Evolutionary conservation across 2,888 invertebrate species (phyloP).

Genomic region (Cryptophagus acutangulus): DNA sequence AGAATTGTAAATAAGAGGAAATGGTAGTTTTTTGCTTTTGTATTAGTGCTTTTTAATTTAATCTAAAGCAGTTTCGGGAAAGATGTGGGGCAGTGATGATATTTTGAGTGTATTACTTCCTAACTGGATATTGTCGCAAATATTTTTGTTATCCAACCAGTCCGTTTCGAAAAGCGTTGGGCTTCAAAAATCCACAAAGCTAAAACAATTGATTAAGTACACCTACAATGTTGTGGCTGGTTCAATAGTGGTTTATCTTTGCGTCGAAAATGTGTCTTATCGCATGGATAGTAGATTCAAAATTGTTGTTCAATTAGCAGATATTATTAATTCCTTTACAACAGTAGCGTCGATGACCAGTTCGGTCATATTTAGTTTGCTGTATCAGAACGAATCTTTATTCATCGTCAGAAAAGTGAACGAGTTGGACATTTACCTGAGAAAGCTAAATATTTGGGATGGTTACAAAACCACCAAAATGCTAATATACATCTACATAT

Average conservation of each 20-base stretch:
- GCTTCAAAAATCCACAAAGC: background rate
- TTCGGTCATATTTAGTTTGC: conserved; percentile 16
- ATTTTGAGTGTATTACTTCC: conserved; percentile 10
- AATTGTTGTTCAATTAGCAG: conserved; percentile 20
- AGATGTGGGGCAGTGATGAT: conserved; percentile 9
- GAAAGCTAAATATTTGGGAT: conserved; percentile 15
- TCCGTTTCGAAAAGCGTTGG: conserved; percentile 1
- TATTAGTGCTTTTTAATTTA: no score
- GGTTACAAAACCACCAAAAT: conserved; percentile 16
- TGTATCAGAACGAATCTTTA: conserved; percentile 16
- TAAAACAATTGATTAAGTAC: conserved; percentile 3
- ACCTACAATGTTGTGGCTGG: conserved; percentile 3
- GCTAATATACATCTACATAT: conserved; percentile 11
- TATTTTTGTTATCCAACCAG: conserved; percentile 20
- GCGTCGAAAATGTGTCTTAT: conserved; percentile 13
- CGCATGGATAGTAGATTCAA: conserved; percentile 15
- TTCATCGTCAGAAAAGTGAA: conserved; percentile 11
- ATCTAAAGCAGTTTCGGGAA: background rate
- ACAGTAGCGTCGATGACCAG: conserved; percentile 17
- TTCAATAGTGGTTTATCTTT: conserved; percentile 11
- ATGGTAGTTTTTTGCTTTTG: no score
- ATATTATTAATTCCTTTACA: conserved; percentile 18
- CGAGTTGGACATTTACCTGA: conserved; percentile 18
- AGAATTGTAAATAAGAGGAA: no score
- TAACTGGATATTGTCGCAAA: conserved; percentile 19